Percentiles rank a stretch among this genome's conserved stretches.
phyloP scores from a whole-genome alignment of 2,797 vertebrate species.

The Triplophysa bombifrons region DNA sequence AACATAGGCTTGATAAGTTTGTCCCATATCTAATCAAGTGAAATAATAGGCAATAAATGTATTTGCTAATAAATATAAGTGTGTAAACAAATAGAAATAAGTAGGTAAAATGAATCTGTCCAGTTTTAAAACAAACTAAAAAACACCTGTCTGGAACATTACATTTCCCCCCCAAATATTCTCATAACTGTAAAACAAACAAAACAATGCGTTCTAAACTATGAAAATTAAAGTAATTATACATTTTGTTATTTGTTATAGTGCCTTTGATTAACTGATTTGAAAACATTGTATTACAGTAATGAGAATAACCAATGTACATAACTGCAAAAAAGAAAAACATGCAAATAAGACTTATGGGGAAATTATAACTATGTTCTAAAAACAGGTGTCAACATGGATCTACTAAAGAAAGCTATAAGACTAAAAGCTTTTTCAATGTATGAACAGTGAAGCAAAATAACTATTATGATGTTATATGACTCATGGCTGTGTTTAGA shows the following conservation, averaged over 20 bases:
- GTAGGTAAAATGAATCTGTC: not conserved
- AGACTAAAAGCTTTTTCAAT: not conserved
- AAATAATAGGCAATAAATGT: not conserved
- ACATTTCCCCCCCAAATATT: not conserved
- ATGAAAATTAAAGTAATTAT: no score
- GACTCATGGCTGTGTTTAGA: slow-evolving; percentile 35
- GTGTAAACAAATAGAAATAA: not conserved
- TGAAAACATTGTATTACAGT: not conserved
- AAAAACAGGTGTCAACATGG: no score
- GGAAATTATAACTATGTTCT: no score
- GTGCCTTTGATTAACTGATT: not conserved
- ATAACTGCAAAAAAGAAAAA: not conserved
- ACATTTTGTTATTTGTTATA: not conserved
- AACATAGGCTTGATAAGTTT: not conserved
- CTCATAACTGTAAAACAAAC: not conserved
- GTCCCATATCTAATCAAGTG: not conserved
- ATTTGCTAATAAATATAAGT: not conserved
- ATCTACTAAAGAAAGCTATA: not conserved
- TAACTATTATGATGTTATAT: not conserved
- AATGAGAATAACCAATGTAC: not conserved
- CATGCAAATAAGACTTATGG: not conserved
- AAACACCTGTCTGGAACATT: not conserved
- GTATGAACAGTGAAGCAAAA: not conserved
- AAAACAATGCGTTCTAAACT: no score
- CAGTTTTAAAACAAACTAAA: not conserved